A percentile compares a stretch with the other conserved stretches of the same genome.
These are phyloP conservation scores for Thyatira batis DNA, from an alignment of 2,888 invertebrate genomes.

Conservation along the genomic window DNA sequence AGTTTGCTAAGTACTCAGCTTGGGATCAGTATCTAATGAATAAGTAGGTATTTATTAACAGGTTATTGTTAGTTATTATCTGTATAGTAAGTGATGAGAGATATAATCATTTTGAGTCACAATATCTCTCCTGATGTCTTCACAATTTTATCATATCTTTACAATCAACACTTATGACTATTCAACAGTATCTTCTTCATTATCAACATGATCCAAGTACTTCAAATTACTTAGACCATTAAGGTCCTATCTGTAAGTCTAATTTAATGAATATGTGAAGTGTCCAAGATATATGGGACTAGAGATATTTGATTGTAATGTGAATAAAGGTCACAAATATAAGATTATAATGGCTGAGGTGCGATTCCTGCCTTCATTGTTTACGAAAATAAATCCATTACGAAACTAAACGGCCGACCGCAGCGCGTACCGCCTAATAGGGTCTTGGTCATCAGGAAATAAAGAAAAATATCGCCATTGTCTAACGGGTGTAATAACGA, in stretches of 20 bases:
- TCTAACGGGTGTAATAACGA: constrained; percentile 55
- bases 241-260: not conserved
- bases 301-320: not conserved
- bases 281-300: not conserved
- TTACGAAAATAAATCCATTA: not conserved
- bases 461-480: constrained; percentile 61
- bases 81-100: too few species aligned
- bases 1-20: too few species aligned
- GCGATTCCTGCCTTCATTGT: not conserved
- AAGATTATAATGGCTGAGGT: not conserved
- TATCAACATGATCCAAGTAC: not conserved
- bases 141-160: not conserved
- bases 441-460: constrained; percentile 53
- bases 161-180: not conserved
- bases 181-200: not conserved
- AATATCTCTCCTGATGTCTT: too few species aligned
- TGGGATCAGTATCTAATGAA: too few species aligned
- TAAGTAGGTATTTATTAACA: too few species aligned
- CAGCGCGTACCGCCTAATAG: constrained; percentile 11
- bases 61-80: too few species aligned
- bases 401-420: constrained; percentile 8
- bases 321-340: not conserved
- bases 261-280: not conserved
- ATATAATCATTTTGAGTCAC: too few species aligned
- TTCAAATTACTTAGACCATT: not conserved